Percentiles rank a stretch among this genome's conserved stretches.
Evolutionary conservation across 2,797 vertebrate genomes (phyloP).

Genomic region (Falco novaeseelandiae): DNA sequence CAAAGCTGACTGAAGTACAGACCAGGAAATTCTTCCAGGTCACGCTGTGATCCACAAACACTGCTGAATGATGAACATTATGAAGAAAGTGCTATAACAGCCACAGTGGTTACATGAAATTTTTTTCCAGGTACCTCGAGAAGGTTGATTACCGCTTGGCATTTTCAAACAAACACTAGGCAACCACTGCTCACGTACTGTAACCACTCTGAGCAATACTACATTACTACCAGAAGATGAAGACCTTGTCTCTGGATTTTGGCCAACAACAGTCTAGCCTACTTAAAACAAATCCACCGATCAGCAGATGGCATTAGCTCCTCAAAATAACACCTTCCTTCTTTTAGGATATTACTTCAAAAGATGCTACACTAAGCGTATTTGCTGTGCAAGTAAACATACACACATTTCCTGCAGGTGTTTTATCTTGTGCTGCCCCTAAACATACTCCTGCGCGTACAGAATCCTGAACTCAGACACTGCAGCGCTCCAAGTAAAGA

Average conservation of each 20-base stretch:
- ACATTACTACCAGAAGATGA: neutral
- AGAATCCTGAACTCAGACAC: neutral
- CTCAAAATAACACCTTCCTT: neutral
- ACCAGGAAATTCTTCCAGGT: neutral
- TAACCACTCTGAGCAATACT: neutral
- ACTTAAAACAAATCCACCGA: neutral
- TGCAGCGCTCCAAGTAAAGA: neutral
- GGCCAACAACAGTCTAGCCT: neutral
- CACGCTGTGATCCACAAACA: neutral
- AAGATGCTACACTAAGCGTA: neutral
- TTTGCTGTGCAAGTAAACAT: neutral
- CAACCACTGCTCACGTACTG: neutral
- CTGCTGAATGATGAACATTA: neutral
- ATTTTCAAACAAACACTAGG: neutral
- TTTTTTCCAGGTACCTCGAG: neutral
- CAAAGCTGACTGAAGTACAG: neutral
- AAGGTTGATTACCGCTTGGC: neutral
- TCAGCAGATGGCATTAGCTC: constrained; percentile 26
- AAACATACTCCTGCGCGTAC: neutral
- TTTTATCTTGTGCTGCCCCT: neutral
- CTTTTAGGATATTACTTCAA: neutral
- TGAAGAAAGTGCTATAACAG: neutral
- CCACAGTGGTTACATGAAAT: accelerated
- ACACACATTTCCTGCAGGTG: neutral
- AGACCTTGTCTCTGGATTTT: neutral